Conservation (phyloP, 2,797 vertebrate genomes). For the Cheirogaleus major region DNA sequence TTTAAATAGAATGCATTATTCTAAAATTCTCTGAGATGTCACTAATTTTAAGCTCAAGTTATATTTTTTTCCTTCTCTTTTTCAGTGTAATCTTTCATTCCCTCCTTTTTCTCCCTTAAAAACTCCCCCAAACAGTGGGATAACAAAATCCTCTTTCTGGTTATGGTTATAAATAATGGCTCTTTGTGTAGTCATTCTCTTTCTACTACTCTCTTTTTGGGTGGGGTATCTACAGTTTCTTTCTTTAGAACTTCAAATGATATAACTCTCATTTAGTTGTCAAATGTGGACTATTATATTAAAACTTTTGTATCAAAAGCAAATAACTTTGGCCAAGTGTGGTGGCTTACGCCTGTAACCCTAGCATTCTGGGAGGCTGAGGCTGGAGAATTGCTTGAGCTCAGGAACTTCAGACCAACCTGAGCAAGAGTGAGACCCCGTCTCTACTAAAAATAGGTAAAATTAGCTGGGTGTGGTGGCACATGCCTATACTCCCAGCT, state of each 20-base stretch:
- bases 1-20: constrained; percentile 2
- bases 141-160: neutral
- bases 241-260: neutral
- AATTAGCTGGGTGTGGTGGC: no score
- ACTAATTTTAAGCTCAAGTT: neutral
- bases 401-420: no score
- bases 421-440: no score
- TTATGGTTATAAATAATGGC: neutral
- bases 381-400: no score
- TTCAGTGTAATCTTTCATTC: neutral
- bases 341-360: no score
- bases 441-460: no score
- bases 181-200: neutral
- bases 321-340: no score
- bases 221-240: neutral
- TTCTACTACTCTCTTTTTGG: neutral
- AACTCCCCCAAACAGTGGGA: neutral
- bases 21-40: neutral
- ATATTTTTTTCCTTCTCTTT: neutral
- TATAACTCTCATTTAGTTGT: neutral
- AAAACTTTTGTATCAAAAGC: neutral
- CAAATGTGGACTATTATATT: neutral
- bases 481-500: no score
- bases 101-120: neutral
- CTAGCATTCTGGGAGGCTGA: no score